Evolutionary conservation across 1,140 invertebrate species (phyloP).

Genomic region (Amphibalanus amphitrite): DNA sequence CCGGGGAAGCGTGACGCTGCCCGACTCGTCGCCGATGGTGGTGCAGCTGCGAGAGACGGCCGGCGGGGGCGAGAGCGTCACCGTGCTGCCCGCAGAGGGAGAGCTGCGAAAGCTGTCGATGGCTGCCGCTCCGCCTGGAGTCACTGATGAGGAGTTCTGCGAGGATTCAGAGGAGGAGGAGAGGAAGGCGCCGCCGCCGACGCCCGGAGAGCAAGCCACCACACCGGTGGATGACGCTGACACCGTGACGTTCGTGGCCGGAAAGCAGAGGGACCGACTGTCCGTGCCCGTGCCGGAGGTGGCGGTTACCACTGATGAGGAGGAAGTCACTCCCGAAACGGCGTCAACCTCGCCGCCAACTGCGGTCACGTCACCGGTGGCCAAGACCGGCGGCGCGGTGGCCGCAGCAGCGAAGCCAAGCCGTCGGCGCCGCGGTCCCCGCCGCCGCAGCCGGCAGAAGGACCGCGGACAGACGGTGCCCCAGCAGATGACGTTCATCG

Average conservation of each 20-base stretch:
- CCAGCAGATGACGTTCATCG: neutral
- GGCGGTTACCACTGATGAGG: neutral
- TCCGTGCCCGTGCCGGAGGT: neutral
- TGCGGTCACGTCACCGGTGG: too few relatives aligned
- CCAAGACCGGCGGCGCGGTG: too few relatives aligned
- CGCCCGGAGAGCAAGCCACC: too few relatives aligned
- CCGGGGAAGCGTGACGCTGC: neutral
- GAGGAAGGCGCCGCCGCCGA: neutral
- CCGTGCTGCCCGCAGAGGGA: neutral
- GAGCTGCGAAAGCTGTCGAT: neutral
- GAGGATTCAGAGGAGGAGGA: neutral
- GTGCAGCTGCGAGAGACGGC: neutral
- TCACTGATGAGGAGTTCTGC: neutral
- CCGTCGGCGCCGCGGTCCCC: too few relatives aligned
- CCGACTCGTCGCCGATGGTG: neutral
- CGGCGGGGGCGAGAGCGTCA: neutral
- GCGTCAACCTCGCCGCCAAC: too few relatives aligned
- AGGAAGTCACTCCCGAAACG: neutral
- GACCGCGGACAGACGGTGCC: neutral
- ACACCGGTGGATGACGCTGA: neutral
- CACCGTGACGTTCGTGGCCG: neutral
- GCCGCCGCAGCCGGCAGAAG: neutral
- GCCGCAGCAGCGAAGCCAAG: neutral
- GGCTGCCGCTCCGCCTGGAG: too few relatives aligned
- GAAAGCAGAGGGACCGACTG: neutral